Evolutionary conservation across 1,140 invertebrate genomes (phyloP).

Genomic region (Meloidogyne hapla): DNA sequence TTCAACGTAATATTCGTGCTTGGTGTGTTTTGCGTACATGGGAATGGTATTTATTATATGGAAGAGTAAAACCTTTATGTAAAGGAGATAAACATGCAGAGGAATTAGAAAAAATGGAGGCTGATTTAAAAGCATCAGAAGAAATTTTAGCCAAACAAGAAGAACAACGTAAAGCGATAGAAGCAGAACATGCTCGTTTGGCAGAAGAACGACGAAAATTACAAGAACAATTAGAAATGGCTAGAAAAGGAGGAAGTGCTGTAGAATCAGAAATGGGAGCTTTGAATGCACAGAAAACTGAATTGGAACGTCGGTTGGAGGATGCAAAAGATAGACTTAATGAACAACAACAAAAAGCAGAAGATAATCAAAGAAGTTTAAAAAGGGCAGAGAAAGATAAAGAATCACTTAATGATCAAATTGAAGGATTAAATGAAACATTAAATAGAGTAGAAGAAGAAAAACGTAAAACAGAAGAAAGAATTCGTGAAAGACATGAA

Average conservation of each 20-base stretch:
- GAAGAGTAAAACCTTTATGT: slow-evolving; percentile 43
- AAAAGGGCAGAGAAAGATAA: slow-evolving; percentile 43
- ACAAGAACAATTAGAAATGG: slow-evolving; percentile 36
- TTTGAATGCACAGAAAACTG: slow-evolving; percentile 37
- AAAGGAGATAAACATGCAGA: slow-evolving; percentile 44
- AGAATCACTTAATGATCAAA: slow-evolving; percentile 49
- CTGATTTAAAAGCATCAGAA: slow-evolving; percentile 42
- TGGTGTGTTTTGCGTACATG: slow-evolving; percentile 96
- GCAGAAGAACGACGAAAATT: slow-evolving; percentile 50
- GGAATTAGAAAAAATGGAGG: slow-evolving; percentile 41
- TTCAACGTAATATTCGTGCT: slow-evolving; percentile 96
- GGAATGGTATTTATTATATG: slow-evolving; percentile 75
- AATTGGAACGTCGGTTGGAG: slow-evolving; percentile 43
- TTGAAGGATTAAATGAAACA: slow-evolving; percentile 37
- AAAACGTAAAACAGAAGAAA: slow-evolving; percentile 43
- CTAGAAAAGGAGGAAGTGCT: slow-evolving; percentile 36
- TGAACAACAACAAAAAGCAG: slow-evolving; percentile 43
- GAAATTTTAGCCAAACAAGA: slow-evolving; percentile 43
- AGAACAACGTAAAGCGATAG: slow-evolving; percentile 41
- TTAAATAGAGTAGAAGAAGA: slow-evolving; percentile 47
- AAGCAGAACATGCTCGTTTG: slow-evolving; percentile 48
- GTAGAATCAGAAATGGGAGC: slow-evolving; percentile 32
- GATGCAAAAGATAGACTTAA: slow-evolving; percentile 42
- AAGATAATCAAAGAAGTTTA: slow-evolving; percentile 46
- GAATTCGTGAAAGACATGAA: slow-evolving; percentile 44